Percentiles rank a stretch among this genome's conserved stretches.
Conservation (phyloP, 2,113 vertebrate genomes). For the Microcebus griseorufus region DNA sequence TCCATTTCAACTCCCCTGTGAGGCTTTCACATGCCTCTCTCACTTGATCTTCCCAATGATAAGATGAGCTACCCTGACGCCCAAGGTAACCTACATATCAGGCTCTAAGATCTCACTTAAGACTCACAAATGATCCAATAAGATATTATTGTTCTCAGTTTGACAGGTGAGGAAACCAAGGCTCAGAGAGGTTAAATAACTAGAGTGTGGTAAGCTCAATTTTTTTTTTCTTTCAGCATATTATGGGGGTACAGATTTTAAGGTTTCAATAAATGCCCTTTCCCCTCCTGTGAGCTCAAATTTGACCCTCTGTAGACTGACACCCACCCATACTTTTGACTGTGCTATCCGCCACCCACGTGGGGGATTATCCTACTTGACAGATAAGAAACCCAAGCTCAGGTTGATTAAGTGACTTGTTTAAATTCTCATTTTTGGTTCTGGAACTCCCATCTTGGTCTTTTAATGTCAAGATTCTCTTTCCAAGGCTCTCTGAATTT, state of each 20-base stretch:
- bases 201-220: background rate
- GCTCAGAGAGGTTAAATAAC: background rate
- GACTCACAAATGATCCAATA: background rate
- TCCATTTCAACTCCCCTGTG: background rate
- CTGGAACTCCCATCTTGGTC: background rate
- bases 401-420: background rate
- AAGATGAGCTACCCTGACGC: background rate
- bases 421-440: background rate
- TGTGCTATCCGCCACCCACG: background rate
- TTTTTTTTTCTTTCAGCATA: no score
- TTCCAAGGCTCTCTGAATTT: background rate
- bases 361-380: background rate
- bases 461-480: background rate
- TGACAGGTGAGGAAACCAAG: constrained; percentile 29
- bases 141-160: background rate
- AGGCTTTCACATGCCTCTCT: background rate
- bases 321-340: background rate
- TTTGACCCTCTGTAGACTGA: background rate
- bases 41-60: background rate
- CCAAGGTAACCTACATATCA: background rate
- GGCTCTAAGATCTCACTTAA: background rate
- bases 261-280: no score
- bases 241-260: no score
- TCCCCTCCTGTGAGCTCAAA: background rate
- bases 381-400: background rate